Conservation (phyloP, 1,140 invertebrate genomes). For the Tribolium madens region DNA sequence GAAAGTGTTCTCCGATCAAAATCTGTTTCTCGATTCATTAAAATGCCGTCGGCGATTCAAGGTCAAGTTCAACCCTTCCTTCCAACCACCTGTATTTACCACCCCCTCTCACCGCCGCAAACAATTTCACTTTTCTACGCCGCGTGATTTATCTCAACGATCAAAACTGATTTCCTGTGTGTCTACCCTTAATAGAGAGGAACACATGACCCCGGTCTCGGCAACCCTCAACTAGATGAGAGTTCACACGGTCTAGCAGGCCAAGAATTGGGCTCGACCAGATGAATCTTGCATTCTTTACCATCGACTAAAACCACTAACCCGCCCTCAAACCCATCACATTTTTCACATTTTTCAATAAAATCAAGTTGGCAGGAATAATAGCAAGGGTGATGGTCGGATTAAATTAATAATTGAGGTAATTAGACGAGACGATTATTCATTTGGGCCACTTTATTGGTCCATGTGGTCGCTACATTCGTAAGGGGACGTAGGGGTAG, state of each 20-base stretch:
- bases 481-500: neutral
- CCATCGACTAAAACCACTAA: neutral
- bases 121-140: slow-evolving; percentile 46
- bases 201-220: slow-evolving; percentile 45
- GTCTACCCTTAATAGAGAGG: slow-evolving; percentile 45
- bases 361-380: neutral
- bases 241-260: slow-evolving; percentile 49
- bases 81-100: slow-evolving; percentile 36
- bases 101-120: slow-evolving; percentile 1
- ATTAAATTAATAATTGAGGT: neutral
- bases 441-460: slow-evolving; percentile 37
- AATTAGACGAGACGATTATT: neutral
- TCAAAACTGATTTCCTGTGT: slow-evolving; percentile 47
- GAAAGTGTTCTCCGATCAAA: slow-evolving; percentile 28
- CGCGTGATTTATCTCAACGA: slow-evolving; percentile 36
- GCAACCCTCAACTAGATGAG: slow-evolving; percentile 44
- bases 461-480: slow-evolving; percentile 47
- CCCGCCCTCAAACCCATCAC: neutral
- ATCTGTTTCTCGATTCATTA: slow-evolving; percentile 37
- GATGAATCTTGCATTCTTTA: neutral
- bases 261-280: slow-evolving; percentile 42
- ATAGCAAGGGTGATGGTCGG: neutral
- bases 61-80: slow-evolving; percentile 14
- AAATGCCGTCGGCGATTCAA: slow-evolving; percentile 2
- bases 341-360: neutral